Base-by-base conservation (phyloP, 2,113 vertebrate genomes). In the Aegotheles bennettii region DNA sequence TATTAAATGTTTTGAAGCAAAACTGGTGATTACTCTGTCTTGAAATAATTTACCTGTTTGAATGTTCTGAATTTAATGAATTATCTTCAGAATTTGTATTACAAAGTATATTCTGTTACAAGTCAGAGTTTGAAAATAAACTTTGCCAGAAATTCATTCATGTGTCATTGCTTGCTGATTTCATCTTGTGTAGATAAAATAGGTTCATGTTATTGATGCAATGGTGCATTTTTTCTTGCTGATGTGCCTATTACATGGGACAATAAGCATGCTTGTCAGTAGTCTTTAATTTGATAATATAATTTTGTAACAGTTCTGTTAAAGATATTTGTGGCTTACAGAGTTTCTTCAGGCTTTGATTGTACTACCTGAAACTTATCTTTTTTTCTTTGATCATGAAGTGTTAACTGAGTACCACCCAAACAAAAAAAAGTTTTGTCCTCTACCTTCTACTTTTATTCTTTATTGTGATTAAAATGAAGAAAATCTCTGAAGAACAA, bases 291-390 rank as follows among this genome's bases (percentile, higher is more conserved):
- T 51, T 83, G n/a, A 42, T 75, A 23, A 11, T 67, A 13, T 16
- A 40, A 35, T 51, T 92, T 79, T 73, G 4, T 74, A 45, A 18
- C 18, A 24, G 13, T 75, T 38, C 18, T 35, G 2, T 48, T 90
- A 24, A 43, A 48, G 7, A 21, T n/a, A n/a, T 47, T 65, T 87
- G 29, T 40, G 51, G 48, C 54, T 81, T 84, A 59, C 3, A 54
- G 71, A 69, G 61, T 87, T 83, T 82, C 64, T 86, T 90, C 40
- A 14, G 9, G 50, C 53, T 96, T 95, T 96, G 86, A 95, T 93
- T 84, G 35, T 84, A 92, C 67, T 86, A 60, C 94, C 93, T 95
- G 85, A 97, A 97, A 87, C 42, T 69, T 5, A 16, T 16, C 2
- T 48, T 57, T 89, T 67, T 95, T 25, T 35, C n/a, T 95, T 93